Base-by-base conservation (phyloP, 2,888 invertebrate genomes). In the Nymphalis c-album region DNA sequence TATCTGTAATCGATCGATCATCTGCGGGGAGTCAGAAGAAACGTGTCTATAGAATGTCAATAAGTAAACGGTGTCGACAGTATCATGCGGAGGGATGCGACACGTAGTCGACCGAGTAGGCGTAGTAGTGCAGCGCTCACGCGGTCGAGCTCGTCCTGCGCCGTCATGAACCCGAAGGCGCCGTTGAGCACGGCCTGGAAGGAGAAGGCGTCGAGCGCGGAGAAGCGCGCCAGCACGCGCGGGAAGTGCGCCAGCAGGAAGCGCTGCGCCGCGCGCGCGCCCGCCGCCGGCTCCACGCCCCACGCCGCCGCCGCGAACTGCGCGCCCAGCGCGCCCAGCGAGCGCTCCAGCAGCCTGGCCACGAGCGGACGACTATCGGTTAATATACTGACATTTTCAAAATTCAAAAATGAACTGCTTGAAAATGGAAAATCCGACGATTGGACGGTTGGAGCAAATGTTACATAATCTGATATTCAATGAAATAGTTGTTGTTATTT, bases 201-300 rank as follows among this genome's bases (percentile, higher is more conserved):
- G 74, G 86, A 87, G 76, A 91, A 91, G 3, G 88, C 75, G 76
- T 93, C 93, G 76, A 90, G 81, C 0, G 77, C 74, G 0, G 82
- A 81, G 81, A 91, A 90, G 66, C 77, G 83, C 22, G 60, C 70
- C 77, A 87, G 82, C 1, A 97, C 94, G 1, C 92, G 87, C n/a
- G n/a, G 4, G 57, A 57, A 57, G 40, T 57, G 18, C 13, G 10
- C 7, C n/a, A 2, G 31, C 35, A 98, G 89, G 81, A 95, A 96
- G 75, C 94, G 94, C 78, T 96, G 97, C 0, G 97, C 97, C 22
- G 96, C 0, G 94, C 93, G 71, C 26, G 95, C 95, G 60, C 93
- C 90, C 0, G 79, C 16, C 0, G 86, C 83, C 0, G 87, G 80
- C 20, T 87, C 87, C 31, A 90, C 85, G 62, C 81, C 77, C 93